Conservation (phyloP, 2,113 vertebrate species). For the Hypocryptadius cinnamomeus region DNA sequence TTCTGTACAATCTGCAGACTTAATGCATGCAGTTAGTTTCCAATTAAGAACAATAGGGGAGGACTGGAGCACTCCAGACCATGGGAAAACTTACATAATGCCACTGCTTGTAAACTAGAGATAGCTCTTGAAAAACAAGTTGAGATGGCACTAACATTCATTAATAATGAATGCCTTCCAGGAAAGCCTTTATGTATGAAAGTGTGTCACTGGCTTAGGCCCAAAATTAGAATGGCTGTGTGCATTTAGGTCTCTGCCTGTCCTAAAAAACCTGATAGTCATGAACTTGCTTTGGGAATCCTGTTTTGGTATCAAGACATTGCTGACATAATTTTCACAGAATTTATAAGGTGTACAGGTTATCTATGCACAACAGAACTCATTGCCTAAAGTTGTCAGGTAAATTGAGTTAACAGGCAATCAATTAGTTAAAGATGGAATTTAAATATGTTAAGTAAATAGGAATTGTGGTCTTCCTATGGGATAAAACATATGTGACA, state of each 20-base stretch:
- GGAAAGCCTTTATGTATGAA: background rate
- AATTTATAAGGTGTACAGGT: background rate
- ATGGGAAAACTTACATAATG: background rate
- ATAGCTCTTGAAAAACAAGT: background rate
- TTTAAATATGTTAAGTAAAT: background rate
- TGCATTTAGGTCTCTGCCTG: background rate
- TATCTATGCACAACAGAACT: background rate
- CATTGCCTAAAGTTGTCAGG: background rate
- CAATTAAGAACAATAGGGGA: background rate
- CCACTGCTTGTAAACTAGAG: background rate
- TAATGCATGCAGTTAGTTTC: background rate
- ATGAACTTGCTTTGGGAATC: background rate
- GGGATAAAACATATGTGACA: background rate
- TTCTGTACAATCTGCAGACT: background rate
- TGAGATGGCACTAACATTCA: background rate
- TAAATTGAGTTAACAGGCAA: background rate
- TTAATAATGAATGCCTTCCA: background rate
- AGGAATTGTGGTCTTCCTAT: background rate
- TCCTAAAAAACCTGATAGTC: background rate
- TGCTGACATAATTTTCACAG: background rate
- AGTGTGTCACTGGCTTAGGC: background rate
- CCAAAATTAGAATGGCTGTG: background rate
- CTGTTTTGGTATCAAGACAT: background rate
- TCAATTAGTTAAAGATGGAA: background rate
- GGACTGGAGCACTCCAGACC: background rate